Evolutionary conservation across 2,888 invertebrate species (phyloP).

Genomic region (Epiblema foenella): DNA sequence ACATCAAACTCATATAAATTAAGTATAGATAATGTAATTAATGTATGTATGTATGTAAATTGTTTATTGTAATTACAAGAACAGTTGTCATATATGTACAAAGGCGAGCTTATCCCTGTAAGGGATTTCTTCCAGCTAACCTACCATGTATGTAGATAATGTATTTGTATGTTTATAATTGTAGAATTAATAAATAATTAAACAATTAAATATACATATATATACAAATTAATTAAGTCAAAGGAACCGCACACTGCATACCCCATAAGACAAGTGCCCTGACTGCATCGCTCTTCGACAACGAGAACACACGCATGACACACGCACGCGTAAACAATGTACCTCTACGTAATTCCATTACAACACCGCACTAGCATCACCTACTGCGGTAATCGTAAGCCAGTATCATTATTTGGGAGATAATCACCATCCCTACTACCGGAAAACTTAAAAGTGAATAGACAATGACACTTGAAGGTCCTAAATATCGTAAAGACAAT

Average conservation of each 20-base stretch:
- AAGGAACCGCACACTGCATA: constrained; percentile 54
- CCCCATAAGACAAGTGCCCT: constrained; percentile 69
- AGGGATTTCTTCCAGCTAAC: too few species aligned
- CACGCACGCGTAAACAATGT: constrained; percentile 60
- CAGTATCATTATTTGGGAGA: constrained; percentile 44
- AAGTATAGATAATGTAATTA: too few species aligned
- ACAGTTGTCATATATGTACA: too few species aligned
- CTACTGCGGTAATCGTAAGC: constrained; percentile 50
- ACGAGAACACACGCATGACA: constrained; percentile 60
- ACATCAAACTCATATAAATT: not conserved
- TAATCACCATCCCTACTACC: constrained; percentile 8
- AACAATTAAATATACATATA: too few species aligned
- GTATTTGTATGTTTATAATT: too few species aligned
- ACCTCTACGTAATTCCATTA: constrained; percentile 68
- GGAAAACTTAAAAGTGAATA: constrained; percentile 6
- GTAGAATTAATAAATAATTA: too few species aligned
- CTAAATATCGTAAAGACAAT: not conserved
- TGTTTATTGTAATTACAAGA: too few species aligned
- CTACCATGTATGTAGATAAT: not conserved
- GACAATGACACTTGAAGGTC: constrained; percentile 8
- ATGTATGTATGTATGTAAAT: too few species aligned
- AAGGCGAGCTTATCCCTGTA: too few species aligned
- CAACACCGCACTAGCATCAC: constrained; percentile 55
- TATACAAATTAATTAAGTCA: constrained; percentile 49
- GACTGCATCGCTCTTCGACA: constrained; percentile 54